Base-by-base conservation (phyloP, 2,797 vertebrate species). In the Jordanella pulchra region DNA sequence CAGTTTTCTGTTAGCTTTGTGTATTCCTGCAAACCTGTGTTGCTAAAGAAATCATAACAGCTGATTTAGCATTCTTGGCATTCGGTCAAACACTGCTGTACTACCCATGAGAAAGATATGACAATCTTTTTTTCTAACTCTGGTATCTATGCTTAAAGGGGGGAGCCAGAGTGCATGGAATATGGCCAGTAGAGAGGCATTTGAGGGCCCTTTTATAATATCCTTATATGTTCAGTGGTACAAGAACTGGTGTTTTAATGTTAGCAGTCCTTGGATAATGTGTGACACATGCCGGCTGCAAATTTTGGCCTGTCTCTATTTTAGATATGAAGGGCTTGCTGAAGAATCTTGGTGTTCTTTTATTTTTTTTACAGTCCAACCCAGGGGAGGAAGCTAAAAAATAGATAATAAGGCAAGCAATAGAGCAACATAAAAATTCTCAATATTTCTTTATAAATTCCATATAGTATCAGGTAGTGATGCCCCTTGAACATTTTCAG, bases 181-280 rank as follows among this genome's bases (percentile, higher is more conserved):
- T 67, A 65, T n/a, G 67, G 86, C 82, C 78, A 85, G 61, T 13
- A 17, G 53, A 69, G 76, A 75, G 73, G 67, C 69, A 50, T 50
- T 11, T 0, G 55, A 76, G 53, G 53, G 39, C 68, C 79, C 42
- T 83, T 69, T 81, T 82, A 87, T 75, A 73, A 69, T 66, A 71
- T 86, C 83, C 75, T 87, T 76, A 85, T 88, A 85, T 79, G 79
- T 81, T 76, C 79, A 85, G 71, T 84, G 73, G 73, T 81, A 80
- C 84, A 75, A 65, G 82, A 74, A 75, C 11, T 5, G 69, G 67
- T 77, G 79, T 83, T 79, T 78, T 72, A 70, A 79, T 60, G 63
- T 58, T 35, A 78, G 76, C 67, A 67, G 70, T 70, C 30, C 3
- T 13, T n/a, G 61, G 61, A 23, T 72, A 50, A 30, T 32, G 28